These are phyloP conservation scores for Oxygymnocypris stewartii DNA, from an alignment of 2,113 vertebrate species.

Conservation along the genomic window DNA sequence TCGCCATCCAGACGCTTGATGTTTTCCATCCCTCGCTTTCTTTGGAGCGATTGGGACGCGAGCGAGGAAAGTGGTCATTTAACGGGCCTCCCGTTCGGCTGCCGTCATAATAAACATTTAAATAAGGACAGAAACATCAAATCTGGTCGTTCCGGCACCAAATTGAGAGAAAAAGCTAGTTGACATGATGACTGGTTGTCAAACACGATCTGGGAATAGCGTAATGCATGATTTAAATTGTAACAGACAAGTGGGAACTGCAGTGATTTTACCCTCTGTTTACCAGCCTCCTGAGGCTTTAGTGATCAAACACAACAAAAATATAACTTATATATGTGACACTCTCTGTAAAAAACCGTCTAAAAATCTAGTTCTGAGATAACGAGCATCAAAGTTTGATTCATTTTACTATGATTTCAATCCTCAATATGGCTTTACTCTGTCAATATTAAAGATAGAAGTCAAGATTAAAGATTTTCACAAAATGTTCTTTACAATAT, in stretches of 20 bases:
- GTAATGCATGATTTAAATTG: background rate
- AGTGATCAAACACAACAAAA: background rate
- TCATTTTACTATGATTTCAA: too few species aligned
- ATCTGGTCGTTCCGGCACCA: background rate
- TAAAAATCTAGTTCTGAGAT: too few species aligned
- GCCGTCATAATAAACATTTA: background rate
- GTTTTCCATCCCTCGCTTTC: constrained; percentile 47
- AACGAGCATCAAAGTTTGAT: too few species aligned
- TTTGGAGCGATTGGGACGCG: constrained; percentile 19
- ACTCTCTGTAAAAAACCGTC: too few species aligned
- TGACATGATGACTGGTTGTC: background rate
- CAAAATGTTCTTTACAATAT: too few species aligned
- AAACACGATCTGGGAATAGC: background rate
- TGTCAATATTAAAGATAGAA: too few species aligned
- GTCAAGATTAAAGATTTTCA: too few species aligned
- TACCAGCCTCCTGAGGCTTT: background rate
- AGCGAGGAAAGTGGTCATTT: constrained; percentile 34
- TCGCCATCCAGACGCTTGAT: constrained; percentile 31
- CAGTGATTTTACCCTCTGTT: background rate
- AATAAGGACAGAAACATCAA: constrained; percentile 14
- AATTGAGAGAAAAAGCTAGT: background rate
- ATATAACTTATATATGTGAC: too few species aligned
- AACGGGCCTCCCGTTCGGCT: constrained; percentile 26
- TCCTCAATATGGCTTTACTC: too few species aligned
- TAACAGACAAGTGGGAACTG: too few species aligned